Percentiles rank a stretch among this genome's conserved stretches.
Evolutionary conservation across 1,140 invertebrate genomes (phyloP).

Genomic region (Latrodectus geometricus): DNA sequence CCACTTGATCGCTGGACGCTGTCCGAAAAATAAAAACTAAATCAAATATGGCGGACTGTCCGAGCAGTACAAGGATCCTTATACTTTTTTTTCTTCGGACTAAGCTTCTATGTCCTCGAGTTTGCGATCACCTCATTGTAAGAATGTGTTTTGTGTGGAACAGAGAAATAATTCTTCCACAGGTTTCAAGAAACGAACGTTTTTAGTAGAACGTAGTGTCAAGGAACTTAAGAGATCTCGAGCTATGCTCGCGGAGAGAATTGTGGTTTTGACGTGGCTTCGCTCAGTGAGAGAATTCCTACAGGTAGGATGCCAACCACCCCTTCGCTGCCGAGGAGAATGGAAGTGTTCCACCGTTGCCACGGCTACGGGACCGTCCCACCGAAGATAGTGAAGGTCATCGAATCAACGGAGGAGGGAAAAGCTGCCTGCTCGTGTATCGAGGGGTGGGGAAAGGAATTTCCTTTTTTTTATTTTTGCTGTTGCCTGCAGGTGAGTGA

Average conservation of each 20-base stretch:
- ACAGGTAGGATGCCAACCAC: conserved; percentile 39
- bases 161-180: neutral
- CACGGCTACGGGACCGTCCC: conserved; percentile 58
- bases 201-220: neutral
- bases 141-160: no score
- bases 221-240: conserved; percentile 13
- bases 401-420: conserved; percentile 40
- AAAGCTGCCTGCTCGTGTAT: conserved; percentile 30
- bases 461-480: conserved; percentile 2
- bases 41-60: neutral
- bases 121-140: conserved; percentile 38
- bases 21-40: neutral
- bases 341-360: conserved; percentile 48
- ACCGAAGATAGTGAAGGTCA: conserved; percentile 53
- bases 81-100: neutral
- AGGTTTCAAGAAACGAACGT: no score
- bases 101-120: neutral
- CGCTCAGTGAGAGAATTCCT: conserved; percentile 3
- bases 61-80: no score
- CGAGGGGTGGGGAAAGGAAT: conserved; percentile 11
- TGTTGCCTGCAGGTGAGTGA: conserved; percentile 21
- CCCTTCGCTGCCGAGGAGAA: conserved; percentile 18
- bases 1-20: neutral
- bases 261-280: conserved; percentile 36
- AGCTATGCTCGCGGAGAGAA: neutral